These are phyloP conservation scores for Malthinus flaveolus DNA, from an alignment of 2,888 invertebrate genomes.

Conservation along the genomic window DNA sequence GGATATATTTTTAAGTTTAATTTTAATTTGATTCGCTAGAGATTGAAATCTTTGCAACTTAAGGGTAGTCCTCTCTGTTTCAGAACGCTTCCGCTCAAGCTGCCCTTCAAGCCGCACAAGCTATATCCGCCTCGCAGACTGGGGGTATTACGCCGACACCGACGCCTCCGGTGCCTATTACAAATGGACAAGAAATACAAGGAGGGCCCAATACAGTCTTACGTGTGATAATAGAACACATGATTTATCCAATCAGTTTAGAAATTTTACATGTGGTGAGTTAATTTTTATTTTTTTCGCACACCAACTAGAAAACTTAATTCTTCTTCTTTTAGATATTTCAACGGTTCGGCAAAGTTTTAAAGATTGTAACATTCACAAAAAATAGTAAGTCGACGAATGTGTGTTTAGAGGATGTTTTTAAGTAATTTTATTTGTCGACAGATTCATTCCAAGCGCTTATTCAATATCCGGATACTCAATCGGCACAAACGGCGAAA, in stretches of 20 bases:
- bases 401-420: neutral
- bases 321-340: constrained; percentile 75
- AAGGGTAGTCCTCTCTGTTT: constrained; percentile 49
- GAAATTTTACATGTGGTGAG: constrained; percentile 90
- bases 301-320: neutral
- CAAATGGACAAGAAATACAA: constrained; percentile 69
- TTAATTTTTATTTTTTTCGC: neutral
- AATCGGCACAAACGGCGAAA: constrained; percentile 97
- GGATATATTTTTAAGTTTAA: too few relatives aligned
- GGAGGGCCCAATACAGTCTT: constrained; percentile 96
- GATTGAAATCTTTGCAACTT: too few relatives aligned
- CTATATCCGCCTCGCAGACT: constrained; percentile 66
- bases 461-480: constrained; percentile 97
- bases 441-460: constrained; percentile 97
- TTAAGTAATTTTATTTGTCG: constrained; percentile 28
- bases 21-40: too few relatives aligned
- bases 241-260: constrained; percentile 97
- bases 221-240: constrained; percentile 97
- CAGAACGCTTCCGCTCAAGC: constrained; percentile 85
- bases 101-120: constrained; percentile 84
- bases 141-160: constrained; percentile 67
- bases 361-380: constrained; percentile 99
- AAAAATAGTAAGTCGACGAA: constrained; percentile 91
- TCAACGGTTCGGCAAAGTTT: constrained; percentile 96
- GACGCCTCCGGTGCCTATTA: constrained; percentile 55